Conservation (phyloP, 2,797 vertebrate species). For the Enteromius radiatus region DNA sequence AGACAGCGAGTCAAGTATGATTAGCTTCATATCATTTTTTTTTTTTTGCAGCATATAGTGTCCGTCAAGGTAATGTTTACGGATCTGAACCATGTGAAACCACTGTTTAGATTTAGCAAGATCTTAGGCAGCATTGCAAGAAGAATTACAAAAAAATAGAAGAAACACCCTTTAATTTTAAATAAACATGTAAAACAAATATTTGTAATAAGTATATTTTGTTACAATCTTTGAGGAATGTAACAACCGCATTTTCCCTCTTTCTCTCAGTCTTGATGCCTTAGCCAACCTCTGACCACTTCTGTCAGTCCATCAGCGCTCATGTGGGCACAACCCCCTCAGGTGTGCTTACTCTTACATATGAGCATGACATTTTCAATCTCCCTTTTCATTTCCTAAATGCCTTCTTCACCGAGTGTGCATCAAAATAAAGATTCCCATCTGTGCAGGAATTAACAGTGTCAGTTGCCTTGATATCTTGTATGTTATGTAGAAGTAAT, state of each 20-base stretch:
- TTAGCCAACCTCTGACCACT: conserved; percentile 10
- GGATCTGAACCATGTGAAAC: not conserved
- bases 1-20: conserved; percentile 27
- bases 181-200: not conserved
- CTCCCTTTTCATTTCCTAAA: conserved; percentile 44
- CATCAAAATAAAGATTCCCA: conserved; percentile 35
- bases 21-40: not conserved
- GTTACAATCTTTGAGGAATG: not conserved
- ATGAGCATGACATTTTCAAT: conserved; percentile 50
- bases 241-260: not conserved
- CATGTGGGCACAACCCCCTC: conserved; percentile 9
- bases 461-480: not conserved
- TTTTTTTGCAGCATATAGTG: not conserved
- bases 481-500: not conserved
- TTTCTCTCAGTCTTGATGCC: conserved; percentile 6
- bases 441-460: conserved; percentile 32
- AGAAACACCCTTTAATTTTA: not conserved
- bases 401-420: conserved; percentile 19
- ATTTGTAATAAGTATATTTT: not conserved
- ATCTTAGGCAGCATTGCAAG: not conserved
- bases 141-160: not conserved
- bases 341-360: conserved; percentile 19
- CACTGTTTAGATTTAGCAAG: not conserved
- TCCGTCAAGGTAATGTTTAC: not conserved
- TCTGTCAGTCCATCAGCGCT: conserved; percentile 8